Percentiles rank a stretch among this genome's conserved stretches.
phyloP scores from a whole-genome alignment of 2,888 invertebrate genomes.

The Lysandra coridon region DNA sequence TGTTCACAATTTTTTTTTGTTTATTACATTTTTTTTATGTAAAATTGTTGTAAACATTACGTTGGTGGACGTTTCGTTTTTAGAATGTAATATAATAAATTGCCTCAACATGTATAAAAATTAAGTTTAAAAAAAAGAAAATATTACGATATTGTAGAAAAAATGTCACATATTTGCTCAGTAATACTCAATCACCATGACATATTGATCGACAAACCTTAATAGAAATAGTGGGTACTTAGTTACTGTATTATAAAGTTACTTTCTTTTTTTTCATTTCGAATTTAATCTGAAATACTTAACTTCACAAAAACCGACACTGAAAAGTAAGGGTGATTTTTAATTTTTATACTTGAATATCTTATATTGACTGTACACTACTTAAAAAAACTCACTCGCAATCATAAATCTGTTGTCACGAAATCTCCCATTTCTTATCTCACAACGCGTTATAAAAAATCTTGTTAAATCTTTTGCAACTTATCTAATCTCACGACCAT shows the following conservation, averaged over 20 bases:
- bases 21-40: slow-evolving; percentile 27
- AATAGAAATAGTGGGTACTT: background rate
- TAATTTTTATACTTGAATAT: background rate
- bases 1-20: slow-evolving; percentile 32
- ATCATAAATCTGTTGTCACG: slow-evolving; percentile 55
- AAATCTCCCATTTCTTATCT: slow-evolving; percentile 56
- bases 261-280: background rate
- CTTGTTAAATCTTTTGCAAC: slow-evolving; percentile 39
- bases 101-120: slow-evolving; percentile 26
- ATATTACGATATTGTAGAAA: background rate
- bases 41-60: slow-evolving; percentile 30
- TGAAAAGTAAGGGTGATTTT: background rate
- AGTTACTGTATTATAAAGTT: background rate
- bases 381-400: slow-evolving; percentile 12
- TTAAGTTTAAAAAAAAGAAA: slow-evolving; percentile 14
- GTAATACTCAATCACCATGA: slow-evolving; percentile 7
- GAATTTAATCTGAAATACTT: background rate
- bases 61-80: slow-evolving; percentile 33
- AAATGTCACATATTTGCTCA: background rate
- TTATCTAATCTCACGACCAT: slow-evolving; percentile 45
- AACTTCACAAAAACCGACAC: background rate
- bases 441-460: slow-evolving; percentile 71
- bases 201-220: background rate
- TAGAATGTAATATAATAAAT: slow-evolving; percentile 29
- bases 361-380: slow-evolving; percentile 7